Evolutionary conservation across 2,888 invertebrate genomes (phyloP).

Genomic region (Drosophila testacea): DNA sequence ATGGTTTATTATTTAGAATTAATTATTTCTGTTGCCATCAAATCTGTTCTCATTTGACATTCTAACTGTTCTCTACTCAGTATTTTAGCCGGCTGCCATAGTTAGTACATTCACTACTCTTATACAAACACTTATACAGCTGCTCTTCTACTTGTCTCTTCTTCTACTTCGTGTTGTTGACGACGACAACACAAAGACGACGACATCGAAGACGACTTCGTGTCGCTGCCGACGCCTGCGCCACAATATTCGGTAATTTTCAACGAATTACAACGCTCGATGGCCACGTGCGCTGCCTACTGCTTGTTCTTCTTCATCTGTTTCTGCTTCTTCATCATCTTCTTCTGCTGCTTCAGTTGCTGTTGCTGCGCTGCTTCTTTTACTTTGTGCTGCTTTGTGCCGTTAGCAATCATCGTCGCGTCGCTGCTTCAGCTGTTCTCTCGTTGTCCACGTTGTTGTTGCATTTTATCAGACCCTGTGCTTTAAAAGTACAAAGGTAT

Average conservation of each 20-base stretch:
- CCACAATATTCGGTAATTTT: conserved; percentile 53
- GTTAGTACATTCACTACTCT: not conserved
- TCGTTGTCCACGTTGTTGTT: conserved; percentile 17
- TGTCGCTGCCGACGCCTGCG: conserved; percentile 72
- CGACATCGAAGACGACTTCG: conserved; percentile 32
- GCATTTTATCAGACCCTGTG: too few relatives aligned
- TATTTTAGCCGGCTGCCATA: conserved; percentile 32
- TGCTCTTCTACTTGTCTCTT: not conserved
- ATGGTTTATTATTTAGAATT: too few relatives aligned
- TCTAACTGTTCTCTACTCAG: conserved; percentile 36
- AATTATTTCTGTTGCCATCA: too few relatives aligned
- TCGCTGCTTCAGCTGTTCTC: conserved; percentile 28
- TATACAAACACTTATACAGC: conserved; percentile 18
- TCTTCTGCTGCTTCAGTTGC: conserved; percentile 10
- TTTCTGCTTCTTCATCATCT: not conserved
- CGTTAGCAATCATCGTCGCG: conserved; percentile 19
- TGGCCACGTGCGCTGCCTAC: conserved; percentile 37
- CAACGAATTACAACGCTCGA: conserved; percentile 79
- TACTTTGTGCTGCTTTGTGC: conserved; percentile 14
- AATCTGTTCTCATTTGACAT: conserved; percentile 1
- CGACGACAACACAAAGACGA: conserved; percentile 8
- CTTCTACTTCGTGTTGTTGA: not conserved
- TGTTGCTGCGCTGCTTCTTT: not conserved
- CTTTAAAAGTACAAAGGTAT: too few relatives aligned
- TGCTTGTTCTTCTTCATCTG: conserved; percentile 11